Percentiles rank a stretch among this genome's conserved stretches.
Conservation (phyloP, 2,888 invertebrate species). For the Drosophila atripex region DNA sequence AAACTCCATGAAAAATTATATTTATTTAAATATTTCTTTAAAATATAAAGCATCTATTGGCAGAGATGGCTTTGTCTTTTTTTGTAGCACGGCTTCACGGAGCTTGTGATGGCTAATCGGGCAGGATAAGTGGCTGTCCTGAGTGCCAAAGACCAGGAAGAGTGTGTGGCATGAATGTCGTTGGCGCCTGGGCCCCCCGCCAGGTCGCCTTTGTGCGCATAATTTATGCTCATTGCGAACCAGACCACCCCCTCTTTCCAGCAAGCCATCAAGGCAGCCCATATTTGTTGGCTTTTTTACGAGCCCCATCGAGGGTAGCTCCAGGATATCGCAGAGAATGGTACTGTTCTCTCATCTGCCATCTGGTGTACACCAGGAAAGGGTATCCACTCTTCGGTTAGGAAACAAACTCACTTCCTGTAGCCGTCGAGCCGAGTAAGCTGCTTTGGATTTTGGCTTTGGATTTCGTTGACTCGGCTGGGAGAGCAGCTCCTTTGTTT, state of each 20-base stretch:
- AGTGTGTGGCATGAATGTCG: conserved; percentile 14
- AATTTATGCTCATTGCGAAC: conserved; percentile 73
- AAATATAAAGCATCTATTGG: not conserved
- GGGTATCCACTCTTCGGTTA: conserved; percentile 10
- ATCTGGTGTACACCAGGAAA: not conserved
- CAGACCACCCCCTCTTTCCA: conserved; percentile 28
- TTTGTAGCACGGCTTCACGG: not conserved
- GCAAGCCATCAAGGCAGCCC: too few species aligned
- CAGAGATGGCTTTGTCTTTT: not conserved
- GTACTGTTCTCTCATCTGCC: not conserved
- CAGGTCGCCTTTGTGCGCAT: conserved; percentile 54
- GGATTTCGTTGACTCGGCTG: conserved; percentile 71
- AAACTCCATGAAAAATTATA: not conserved
- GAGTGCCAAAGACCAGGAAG: conserved; percentile 11
- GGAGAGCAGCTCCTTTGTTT: conserved; percentile 59
- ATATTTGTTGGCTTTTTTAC: conserved; percentile 22
- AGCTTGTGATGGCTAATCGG: conserved; percentile 46
- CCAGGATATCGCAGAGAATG: conserved; percentile 22
- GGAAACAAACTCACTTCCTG: not conserved
- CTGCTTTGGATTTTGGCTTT: conserved; percentile 68
- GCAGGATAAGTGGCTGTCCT: conserved; percentile 50
- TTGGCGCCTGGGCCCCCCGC: conserved; percentile 34
- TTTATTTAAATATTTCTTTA: conserved; percentile 51
- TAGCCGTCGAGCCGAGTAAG: conserved; percentile 53
- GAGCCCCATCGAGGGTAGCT: conserved; percentile 34